phyloP scores from a whole-genome alignment of 2,797 vertebrate species.

The Lemur catta region DNA sequence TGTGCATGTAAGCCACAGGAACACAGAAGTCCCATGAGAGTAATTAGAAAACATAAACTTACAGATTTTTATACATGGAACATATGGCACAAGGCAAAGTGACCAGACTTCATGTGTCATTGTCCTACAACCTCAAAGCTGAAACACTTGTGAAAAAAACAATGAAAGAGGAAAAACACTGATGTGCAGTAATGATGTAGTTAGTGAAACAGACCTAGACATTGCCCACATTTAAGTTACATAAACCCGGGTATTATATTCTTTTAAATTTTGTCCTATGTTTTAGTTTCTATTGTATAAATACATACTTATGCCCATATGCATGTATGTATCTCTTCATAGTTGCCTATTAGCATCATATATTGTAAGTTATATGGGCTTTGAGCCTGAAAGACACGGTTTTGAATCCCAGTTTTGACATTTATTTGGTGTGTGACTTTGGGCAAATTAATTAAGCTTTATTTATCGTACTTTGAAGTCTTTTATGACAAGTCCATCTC shows the following conservation, averaged over 20 bases:
- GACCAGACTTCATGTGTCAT: accelerated
- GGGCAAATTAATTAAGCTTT: neutral
- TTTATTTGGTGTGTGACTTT: neutral
- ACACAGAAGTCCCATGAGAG: neutral
- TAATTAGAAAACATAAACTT: neutral
- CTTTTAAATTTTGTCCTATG: neutral
- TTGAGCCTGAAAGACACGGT: neutral
- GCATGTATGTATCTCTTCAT: neutral
- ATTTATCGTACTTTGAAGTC: neutral
- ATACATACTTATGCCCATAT: neutral
- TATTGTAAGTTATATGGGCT: neutral
- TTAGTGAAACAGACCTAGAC: neutral
- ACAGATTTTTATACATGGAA: neutral
- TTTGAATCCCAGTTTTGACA: neutral
- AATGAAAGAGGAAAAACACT: neutral
- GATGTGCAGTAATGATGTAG: neutral
- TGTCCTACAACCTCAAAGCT: neutral
- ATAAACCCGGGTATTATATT: neutral
- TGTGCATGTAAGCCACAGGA: neutral
- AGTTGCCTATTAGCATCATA: neutral
- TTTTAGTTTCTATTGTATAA: neutral
- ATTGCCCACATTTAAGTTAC: too few species aligned
- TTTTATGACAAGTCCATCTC: conserved; percentile 23
- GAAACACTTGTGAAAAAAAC: neutral
- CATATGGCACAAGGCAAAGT: neutral